Conservation (phyloP, 1,140 invertebrate species). For the Atta cephalotes region DNA sequence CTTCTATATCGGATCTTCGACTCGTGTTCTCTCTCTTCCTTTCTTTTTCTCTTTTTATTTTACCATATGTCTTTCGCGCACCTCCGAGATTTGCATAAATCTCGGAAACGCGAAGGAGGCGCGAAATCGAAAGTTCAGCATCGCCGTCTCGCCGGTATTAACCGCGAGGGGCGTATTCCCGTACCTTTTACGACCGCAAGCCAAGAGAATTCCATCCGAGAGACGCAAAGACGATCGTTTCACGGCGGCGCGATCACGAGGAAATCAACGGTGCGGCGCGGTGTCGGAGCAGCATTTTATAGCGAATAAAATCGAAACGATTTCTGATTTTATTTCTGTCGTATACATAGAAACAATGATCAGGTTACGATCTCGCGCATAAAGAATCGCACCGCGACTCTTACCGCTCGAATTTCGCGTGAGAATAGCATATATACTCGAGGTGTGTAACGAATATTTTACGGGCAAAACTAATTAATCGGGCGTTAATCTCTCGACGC, state of each 20-base stretch:
- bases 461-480: constrained; percentile 28
- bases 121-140: constrained; percentile 83
- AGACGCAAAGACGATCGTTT: constrained; percentile 24
- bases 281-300: constrained; percentile 56
- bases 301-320: constrained; percentile 62
- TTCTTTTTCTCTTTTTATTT: not conserved
- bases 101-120: constrained; percentile 76
- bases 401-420: not conserved
- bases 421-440: not conserved
- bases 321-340: constrained; percentile 68
- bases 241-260: constrained; percentile 5
- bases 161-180: constrained; percentile 46
- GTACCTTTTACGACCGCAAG: constrained; percentile 71
- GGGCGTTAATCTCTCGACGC: constrained; percentile 14
- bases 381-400: not conserved
- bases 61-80: constrained; percentile 30
- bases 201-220: constrained; percentile 37
- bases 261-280: not conserved
- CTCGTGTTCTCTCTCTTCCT: not conserved
- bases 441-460: not conserved
- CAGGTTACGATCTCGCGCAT: not conserved
- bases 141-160: constrained; percentile 62
- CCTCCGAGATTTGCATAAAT: constrained; percentile 82
- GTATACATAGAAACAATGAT: constrained; percentile 21
- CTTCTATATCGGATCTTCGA: constrained; percentile 4